Percentiles rank a stretch among this genome's conserved stretches.
These are phyloP conservation scores for Cynodonichthys magdalenae DNA, from an alignment of 2,797 vertebrate species.

Conservation along the genomic window DNA sequence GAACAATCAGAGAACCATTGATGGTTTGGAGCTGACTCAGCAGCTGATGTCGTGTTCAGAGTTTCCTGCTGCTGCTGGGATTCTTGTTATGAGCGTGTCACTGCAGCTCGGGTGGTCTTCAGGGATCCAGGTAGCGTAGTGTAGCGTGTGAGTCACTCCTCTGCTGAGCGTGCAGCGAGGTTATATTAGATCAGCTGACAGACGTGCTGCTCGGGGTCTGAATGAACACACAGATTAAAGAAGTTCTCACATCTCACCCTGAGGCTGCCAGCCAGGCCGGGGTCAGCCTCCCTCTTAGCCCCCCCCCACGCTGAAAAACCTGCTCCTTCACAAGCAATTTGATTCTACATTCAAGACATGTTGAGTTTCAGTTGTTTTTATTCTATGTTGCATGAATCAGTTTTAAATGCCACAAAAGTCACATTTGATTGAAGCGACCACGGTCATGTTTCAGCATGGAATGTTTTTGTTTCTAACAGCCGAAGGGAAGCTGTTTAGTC, in stretches of 20 bases:
- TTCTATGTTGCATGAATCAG: no score
- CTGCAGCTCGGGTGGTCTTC: conserved; percentile 32
- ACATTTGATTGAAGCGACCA: no score
- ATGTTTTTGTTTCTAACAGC: no score
- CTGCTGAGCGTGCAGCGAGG: conserved; percentile 41
- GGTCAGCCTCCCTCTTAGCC: conserved; percentile 3
- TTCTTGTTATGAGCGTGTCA: conserved; percentile 37
- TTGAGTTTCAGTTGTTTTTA: no score
- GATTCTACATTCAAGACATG: neutral
- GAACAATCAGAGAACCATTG: no score
- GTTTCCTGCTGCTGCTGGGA: conserved; percentile 30
- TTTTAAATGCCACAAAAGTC: no score
- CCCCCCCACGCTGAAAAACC: neutral
- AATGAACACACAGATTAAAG: conserved; percentile 21
- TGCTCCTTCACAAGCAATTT: conserved; percentile 5
- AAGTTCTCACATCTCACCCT: conserved; percentile 16
- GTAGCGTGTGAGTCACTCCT: conserved; percentile 35
- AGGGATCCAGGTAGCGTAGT: conserved; percentile 26
- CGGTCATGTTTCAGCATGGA: no score
- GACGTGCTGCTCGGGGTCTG: conserved; percentile 5
- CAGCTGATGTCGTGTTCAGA: conserved; percentile 29
- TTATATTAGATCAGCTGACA: conserved; percentile 44
- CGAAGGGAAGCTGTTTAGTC: no score
- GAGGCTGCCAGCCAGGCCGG: conserved; percentile 13
- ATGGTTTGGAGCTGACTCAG: neutral